Conservation (phyloP, 2,888 invertebrate species). For the Orchestes rusci region DNA sequence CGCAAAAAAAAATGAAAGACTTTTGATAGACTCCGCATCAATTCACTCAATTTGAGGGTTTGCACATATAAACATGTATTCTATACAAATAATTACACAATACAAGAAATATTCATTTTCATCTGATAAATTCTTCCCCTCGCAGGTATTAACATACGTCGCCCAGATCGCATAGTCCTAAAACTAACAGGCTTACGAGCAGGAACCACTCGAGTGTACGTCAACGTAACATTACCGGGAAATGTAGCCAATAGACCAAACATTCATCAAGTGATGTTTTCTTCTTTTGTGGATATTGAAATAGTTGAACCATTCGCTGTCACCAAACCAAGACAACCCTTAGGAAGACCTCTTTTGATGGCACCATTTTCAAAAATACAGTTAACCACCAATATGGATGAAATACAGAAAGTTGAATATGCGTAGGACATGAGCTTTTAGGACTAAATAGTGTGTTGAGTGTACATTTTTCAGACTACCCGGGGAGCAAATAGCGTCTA, state of each 20-base stretch:
- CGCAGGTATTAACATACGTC: slow-evolving; percentile 50
- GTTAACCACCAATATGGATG: slow-evolving; percentile 60
- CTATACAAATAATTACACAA: too few relatives aligned
- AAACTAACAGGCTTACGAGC: slow-evolving; percentile 59
- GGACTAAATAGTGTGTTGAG: too few relatives aligned
- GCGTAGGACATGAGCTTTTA: too few relatives aligned
- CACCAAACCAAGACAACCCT: slow-evolving; percentile 45
- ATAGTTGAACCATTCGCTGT: slow-evolving; percentile 60
- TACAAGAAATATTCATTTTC: too few relatives aligned
- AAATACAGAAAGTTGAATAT: too few relatives aligned
- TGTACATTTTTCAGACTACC: slow-evolving; percentile 29
- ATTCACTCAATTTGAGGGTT: too few relatives aligned
- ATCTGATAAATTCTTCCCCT: too few relatives aligned
- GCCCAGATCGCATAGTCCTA: slow-evolving; percentile 58
- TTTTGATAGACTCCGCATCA: too few relatives aligned
- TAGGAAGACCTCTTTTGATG: slow-evolving; percentile 54
- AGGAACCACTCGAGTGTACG: slow-evolving; percentile 54
- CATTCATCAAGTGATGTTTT: slow-evolving; percentile 39
- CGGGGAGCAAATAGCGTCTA: slow-evolving; percentile 28
- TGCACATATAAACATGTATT: too few relatives aligned
- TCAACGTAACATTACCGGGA: slow-evolving; percentile 48
- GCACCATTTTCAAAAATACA: slow-evolving; percentile 61
- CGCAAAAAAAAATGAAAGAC: too few relatives aligned
- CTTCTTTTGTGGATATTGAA: slow-evolving; percentile 50
- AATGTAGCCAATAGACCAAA: slow-evolving; percentile 34